These are phyloP conservation scores for Archivesica marissinica DNA, from an alignment of 1,140 invertebrate species.

Conservation along the genomic window DNA sequence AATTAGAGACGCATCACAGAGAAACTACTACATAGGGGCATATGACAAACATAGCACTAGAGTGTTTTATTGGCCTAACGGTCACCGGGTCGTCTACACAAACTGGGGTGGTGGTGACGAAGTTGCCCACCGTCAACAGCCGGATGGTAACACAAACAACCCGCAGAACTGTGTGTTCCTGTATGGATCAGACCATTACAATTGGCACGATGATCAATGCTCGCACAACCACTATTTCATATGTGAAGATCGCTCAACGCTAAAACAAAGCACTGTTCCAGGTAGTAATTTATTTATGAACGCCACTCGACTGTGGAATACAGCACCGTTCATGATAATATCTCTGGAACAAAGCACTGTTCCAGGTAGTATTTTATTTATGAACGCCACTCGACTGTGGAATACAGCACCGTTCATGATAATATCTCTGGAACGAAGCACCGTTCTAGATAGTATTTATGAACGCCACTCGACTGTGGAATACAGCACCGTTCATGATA, in stretches of 20 bases:
- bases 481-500: too few species aligned
- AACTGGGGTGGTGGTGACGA: conserved; percentile 31
- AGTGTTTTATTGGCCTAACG: conserved; percentile 7
- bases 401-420: too few species aligned
- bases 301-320: too few species aligned
- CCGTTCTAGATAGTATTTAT: too few species aligned
- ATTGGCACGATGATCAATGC: conserved; percentile 26
- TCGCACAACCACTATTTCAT: background rate
- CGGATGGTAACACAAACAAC: background rate
- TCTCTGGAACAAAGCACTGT: too few species aligned
- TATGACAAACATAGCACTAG: background rate
- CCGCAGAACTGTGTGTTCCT: conserved; percentile 6
- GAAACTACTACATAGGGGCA: background rate
- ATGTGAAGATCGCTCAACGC: conserved; percentile 1
- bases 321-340: too few species aligned
- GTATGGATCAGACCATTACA: conserved; percentile 12
- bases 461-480: too few species aligned
- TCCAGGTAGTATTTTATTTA: too few species aligned
- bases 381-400: too few species aligned
- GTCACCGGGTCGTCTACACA: background rate
- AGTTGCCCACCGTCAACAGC: background rate
- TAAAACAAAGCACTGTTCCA: background rate
- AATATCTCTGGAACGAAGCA: too few species aligned
- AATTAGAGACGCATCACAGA: background rate
- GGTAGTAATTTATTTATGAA: background rate